Evolutionary conservation across 2,888 invertebrate genomes (phyloP), one percentile per base, ranked within the genome.

Genomic region (Chrysina gloriosa): DNA sequence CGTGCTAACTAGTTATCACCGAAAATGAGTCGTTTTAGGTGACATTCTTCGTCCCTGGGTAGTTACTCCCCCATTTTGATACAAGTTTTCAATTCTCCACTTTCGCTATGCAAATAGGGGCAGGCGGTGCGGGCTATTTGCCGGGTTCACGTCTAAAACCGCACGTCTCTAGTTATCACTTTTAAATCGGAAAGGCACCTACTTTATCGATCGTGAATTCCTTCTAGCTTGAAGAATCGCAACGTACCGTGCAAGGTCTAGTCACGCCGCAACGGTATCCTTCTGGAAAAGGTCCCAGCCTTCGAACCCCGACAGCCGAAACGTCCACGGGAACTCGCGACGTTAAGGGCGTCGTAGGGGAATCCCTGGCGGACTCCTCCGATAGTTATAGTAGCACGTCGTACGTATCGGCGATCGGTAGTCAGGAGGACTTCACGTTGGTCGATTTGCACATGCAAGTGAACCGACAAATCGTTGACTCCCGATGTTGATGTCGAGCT

Each of bases 381-480:
- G 94, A 93, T 77, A 94, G 93, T 0, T 87, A 94, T 14, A 94
- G 94, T 0, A 93, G 93, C 23, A 93, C 91, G 1, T 94, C 94
- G 0, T 94, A 94, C 75, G 94, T 92, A 75, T 96, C 96, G 0
- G 96, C 96, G 2, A 91, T 95, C 72, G 96, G 95, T 0, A 96
- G 95, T 7, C 96, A 96, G 81, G 96, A 96, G 83, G 96, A 96
- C 79, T 90, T 95, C 83, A 95, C 95, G 0, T 83, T 96, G 64
- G 95, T 98, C 0, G 96, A 97, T 83, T 86, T 98, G 11, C 96
- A 97, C 78, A 94, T 95, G 89, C 97, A 98, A 85, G 92, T 96
- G 23, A 90, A 84, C 69, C 87, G 90, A 69, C 94, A 97, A 0
- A 97, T 98, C 71, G 91, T 95, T 3, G 95, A 97, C 77, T 97